These are phyloP conservation scores for Neostethus bicornis DNA, from an alignment of 2,797 vertebrate species.

Conservation along the genomic window DNA sequence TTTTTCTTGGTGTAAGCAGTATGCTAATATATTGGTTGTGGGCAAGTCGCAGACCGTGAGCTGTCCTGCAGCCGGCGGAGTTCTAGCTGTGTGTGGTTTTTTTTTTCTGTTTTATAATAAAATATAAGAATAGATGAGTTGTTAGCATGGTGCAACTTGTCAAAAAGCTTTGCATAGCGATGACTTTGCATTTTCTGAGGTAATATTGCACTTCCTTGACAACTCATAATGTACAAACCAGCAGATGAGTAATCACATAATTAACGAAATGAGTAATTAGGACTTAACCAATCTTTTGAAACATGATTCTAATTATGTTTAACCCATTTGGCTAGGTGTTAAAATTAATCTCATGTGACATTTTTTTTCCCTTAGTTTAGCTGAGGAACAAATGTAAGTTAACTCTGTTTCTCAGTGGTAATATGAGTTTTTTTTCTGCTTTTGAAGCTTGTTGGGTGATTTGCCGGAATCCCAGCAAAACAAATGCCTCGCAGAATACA, in stretches of 20 bases:
- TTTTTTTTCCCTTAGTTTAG: conserved; percentile 9
- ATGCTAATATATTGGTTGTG: conserved; percentile 31
- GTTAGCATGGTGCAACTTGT: conserved; percentile 52
- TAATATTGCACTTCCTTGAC: conserved; percentile 4
- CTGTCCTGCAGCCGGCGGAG: conserved; percentile 28
- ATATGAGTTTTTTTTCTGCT: conserved; percentile 24
- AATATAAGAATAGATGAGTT: conserved; percentile 62
- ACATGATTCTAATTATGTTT: neutral
- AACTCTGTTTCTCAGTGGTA: conserved; percentile 30
- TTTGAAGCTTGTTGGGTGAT: conserved; percentile 52
- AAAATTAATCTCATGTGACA: conserved; percentile 1
- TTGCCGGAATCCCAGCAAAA: conserved; percentile 60
- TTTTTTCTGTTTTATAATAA: conserved; percentile 67
- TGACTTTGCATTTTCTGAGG: conserved; percentile 45
- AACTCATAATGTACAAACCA: neutral
- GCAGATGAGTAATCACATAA: neutral
- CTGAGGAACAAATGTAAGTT: conserved; percentile 42
- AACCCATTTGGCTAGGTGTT: neutral
- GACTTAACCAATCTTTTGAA: neutral
- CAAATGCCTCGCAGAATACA: conserved; percentile 56
- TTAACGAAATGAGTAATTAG: neutral
- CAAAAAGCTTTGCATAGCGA: conserved; percentile 48
- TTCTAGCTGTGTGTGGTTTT: conserved; percentile 52
- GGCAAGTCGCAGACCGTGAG: conserved; percentile 17
- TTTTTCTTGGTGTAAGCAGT: conserved; percentile 26